phyloP scores from a whole-genome alignment of 2,888 invertebrate genomes.

The Palloptera scutellata region DNA sequence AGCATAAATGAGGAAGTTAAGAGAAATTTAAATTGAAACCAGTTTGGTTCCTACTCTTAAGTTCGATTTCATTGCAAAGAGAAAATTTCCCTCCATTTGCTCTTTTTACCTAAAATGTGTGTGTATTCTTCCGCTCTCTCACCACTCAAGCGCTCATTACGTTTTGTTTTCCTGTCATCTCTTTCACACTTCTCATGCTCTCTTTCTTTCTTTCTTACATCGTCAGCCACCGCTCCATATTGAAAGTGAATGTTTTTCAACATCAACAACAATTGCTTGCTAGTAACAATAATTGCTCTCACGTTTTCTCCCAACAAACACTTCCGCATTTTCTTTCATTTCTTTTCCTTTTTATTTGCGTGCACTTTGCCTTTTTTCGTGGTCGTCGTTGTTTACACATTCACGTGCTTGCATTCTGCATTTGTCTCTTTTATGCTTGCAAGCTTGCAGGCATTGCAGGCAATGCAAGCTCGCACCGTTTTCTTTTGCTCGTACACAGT shows the following conservation, averaged over 20 bases:
- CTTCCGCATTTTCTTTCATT: conserved; percentile 45
- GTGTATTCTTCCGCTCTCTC: background rate
- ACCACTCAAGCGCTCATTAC: background rate
- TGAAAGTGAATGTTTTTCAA: conserved; percentile 33
- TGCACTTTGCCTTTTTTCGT: conserved; percentile 13
- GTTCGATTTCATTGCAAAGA: background rate
- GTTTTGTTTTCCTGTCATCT: background rate
- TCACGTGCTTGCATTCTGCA: conserved; percentile 21
- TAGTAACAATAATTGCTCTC: no score
- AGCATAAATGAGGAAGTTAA: background rate
- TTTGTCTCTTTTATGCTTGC: conserved; percentile 10
- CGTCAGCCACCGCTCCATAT: conserved; percentile 22
- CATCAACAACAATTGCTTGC: background rate
- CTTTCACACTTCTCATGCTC: no score
- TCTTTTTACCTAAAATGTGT: no score
- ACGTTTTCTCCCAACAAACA: conserved; percentile 31
- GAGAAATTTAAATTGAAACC: background rate
- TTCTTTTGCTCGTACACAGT: no score
- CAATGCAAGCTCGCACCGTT: no score
- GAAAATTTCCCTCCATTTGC: conserved; percentile 15
- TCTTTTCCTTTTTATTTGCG: conserved; percentile 34
- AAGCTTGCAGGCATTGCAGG: conserved; percentile 2
- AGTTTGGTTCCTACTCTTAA: background rate
- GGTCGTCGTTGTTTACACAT: conserved; percentile 23
- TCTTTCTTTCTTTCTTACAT: conserved; percentile 4